Conservation (phyloP, 2,113 vertebrate species). For the Tragulus kanchil region DNA sequence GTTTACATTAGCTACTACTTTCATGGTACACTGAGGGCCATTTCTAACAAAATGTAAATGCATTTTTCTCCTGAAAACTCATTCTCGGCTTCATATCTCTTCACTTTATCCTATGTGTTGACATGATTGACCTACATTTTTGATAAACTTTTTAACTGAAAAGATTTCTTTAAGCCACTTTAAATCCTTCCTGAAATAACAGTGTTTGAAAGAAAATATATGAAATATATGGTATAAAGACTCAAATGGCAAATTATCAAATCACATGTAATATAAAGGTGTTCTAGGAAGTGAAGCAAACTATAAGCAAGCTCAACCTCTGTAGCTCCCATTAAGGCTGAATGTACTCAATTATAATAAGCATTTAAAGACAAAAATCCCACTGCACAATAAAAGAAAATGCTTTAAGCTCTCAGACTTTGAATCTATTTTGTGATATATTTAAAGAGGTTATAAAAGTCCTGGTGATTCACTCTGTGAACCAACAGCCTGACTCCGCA, state of each 20-base stretch:
- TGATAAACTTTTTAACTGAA: constrained; percentile 10
- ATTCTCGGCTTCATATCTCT: not conserved
- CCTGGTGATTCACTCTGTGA: not conserved
- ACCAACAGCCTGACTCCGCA: not conserved
- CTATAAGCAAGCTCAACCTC: not conserved
- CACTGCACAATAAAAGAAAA: not conserved
- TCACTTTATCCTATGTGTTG: not conserved
- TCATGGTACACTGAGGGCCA: not conserved
- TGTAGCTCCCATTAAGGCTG: not conserved
- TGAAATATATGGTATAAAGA: not conserved
- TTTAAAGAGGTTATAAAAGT: constrained; percentile 63
- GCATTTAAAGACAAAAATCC: constrained; percentile 29
- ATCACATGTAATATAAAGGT: not conserved
- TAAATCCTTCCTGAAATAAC: constrained; percentile 30
- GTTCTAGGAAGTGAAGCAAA: not conserved
- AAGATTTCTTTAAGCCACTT: not conserved
- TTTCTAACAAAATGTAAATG: not conserved
- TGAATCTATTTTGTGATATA: constrained; percentile 18
- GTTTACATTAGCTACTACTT: not conserved
- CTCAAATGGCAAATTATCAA: not conserved
- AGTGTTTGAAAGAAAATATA: not conserved
- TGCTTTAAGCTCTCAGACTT: constrained; percentile 5
- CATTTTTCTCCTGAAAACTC: not conserved
- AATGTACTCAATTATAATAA: constrained; percentile 1
- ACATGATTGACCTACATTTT: constrained; percentile 19